Base-by-base conservation (phyloP, 30 jellyfish, hydroid and myxozoan species). In the Turritopsis rubra region DNA sequence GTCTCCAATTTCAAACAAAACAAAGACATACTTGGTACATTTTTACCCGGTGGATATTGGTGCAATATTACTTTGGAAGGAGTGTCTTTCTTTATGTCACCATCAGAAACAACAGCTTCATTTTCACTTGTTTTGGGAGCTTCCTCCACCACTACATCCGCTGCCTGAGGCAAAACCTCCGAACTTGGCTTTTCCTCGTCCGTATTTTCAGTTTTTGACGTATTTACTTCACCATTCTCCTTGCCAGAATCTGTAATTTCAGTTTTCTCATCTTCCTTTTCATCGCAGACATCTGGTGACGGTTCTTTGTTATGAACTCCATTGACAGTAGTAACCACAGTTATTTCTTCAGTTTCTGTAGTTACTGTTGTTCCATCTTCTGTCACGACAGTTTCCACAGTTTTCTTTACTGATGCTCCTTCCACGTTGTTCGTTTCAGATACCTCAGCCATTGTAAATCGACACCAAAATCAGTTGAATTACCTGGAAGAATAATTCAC, bases 1-100 rank as follows among this genome's bases (percentile, higher is more conserved):
- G 98, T 92, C 66, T 92, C 98, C 92, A 92, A 79, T 72, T 92
- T 92, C 82, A 92, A 85, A 82, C 98, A 92, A 82, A 88, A 92
- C 8, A 83, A 87, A 8, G 98, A 92, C 54, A 81, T 52, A 82
- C 94, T 92, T 60, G 96, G 96, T 53, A 88, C 83, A 53, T 75
- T 88, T 19, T 84, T 70, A 18, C 85, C 93, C 25, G 98, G 96
- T n/a, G 98, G 98, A 86, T 66, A 87, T 81, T 92, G 98, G 80
- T 92, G 98, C 68, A 92, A 79, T 7, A 84, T 66, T n/a, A 91
- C 97, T 53, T 84, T 91, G 27, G 97, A 90, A 8, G 94, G 93
- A 26, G 94, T 89, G 53, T 86, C 91, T 77, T 84, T 91, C 75
- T 86, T 88, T 88, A 86, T 84, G 82, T 87, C 93, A 71, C 86